Evolutionary conservation across 92 coral and sea anemone genomes (phyloP), one percentile per base, ranked within the genome.

Genomic region (Meandrina meandrites): DNA sequence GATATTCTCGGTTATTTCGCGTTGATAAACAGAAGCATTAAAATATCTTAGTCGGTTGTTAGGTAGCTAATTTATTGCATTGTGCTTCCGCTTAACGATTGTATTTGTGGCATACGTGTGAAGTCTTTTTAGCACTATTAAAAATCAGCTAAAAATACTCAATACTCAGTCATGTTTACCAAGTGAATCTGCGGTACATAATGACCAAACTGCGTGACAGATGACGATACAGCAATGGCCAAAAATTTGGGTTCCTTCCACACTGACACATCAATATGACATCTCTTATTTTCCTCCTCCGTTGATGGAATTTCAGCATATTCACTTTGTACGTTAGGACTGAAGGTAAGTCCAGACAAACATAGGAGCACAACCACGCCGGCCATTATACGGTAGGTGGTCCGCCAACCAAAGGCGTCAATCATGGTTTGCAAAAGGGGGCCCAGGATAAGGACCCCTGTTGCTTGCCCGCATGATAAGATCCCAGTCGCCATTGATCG

Each of bases 391-490:
- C 86, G 75, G 47, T 78, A 91, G 60, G 89, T 88, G 62, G 13
- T 54, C 22, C 81, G 80, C 88, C 84, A 91, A 5, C 91, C 93
- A 40, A 42, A 60, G 42, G n/a, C 48, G 58, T 78, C 86, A 17
- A 91, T 31, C 74, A 88, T 36, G 13, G 30, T 50, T 72, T 91
- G 93, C 34, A 88, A 68, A 15, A 88, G 54, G 8, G 91, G 93
- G 30, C 89, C 89, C 53, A 88, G 79, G 22, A 87, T 75, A 32
- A 91, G 82, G 70, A 91, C 91, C n/a, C 91, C 93, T 13, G 86
- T 37, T 28, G 86, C 86, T 79, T 66, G 76, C 15, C 93, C 91
- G 19, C 75, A 81, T 24, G 72, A 71, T 0, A 88, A 32, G 40
- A 88, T 54, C 32, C 93, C 93, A 70, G 81, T 70, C 12, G 91